Base-by-base conservation (phyloP, 2,888 invertebrate genomes). In the Syritta pipiens region DNA sequence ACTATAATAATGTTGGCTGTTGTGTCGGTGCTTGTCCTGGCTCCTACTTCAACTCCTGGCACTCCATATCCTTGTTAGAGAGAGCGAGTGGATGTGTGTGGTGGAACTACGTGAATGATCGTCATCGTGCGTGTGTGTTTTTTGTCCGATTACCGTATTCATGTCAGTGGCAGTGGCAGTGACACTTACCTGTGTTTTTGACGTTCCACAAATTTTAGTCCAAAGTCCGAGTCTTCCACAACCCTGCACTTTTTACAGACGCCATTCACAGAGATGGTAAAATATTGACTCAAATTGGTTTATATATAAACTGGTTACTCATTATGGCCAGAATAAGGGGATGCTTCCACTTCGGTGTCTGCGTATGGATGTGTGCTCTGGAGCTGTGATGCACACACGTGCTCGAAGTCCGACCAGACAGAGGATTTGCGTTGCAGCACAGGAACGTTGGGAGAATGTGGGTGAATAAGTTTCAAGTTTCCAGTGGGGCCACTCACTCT, bases 221-320 rank as follows among this genome's bases (percentile, higher is more conserved):
- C 17, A 9, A 9, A 30, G 14, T 46, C 24, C 5, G 3, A 10
- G 26, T 48, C 22, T 44, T 20, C 1, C 44, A 4, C 19, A 19
- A 10, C 6, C 5, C 32, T 71, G 14, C 19, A 63, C 32, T 49
- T 28, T 17, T 49, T 37, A 37, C n/a, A 35, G 19, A n/a, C n/a
- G n/a, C n/a, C n/a, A n/a, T n/a, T n/a, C 20, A 14, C 17, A 22
- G 51, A 28, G 30, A 30, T 63, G 57, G 69, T 63, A 59, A 63
- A 59, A 63, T 76, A 57, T 69, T 63, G 69, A 76, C 51, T 46
- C 24, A 59, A 76, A 69, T 76, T 76, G 57, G 63, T 30, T 68
- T 68, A 40, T 24, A 48, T 51, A 37, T 63, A 63, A 44, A 68
- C 62, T 51, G 44, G 75, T 57, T 51, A 44, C 63, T 63, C 69